Conservation (phyloP, 2,113 vertebrate species). For the Formicarius rufipectus region DNA sequence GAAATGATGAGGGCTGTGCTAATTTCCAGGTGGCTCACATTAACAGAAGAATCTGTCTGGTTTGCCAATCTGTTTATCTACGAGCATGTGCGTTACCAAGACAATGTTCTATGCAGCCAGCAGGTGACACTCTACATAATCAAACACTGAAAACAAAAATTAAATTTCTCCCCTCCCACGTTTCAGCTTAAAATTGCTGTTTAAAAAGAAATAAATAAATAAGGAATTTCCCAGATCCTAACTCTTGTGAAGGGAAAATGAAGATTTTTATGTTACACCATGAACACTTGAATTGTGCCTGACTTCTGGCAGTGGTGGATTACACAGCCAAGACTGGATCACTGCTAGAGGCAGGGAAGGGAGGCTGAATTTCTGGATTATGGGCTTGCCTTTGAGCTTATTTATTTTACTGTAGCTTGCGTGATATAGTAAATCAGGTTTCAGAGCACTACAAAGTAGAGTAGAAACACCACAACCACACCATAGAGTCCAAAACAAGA, state of each 20-base stretch:
- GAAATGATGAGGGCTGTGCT: not conserved
- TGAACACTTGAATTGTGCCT: not conserved
- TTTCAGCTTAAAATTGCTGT: not conserved
- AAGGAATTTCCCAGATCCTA: not conserved
- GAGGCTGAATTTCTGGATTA: not conserved
- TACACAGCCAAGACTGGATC: not conserved
- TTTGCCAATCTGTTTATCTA: not conserved
- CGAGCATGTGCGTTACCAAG: not conserved
- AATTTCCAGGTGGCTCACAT: not conserved
- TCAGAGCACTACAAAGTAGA: not conserved
- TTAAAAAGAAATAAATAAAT: not conserved
- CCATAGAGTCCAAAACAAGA: not conserved
- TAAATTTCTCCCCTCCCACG: not conserved
- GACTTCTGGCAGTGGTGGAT: not conserved
- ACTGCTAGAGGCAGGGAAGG: not conserved
- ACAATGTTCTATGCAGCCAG: not conserved
- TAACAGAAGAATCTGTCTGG: not conserved
- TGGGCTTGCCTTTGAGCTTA: not conserved
- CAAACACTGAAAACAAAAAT: not conserved
- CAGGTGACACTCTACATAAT: constrained; percentile 34
- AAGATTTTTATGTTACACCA: not conserved
- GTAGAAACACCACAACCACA: not conserved
- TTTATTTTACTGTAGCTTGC: not conserved
- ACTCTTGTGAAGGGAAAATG: not conserved
- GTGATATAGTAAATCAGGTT: not conserved